phyloP scores from a whole-genome alignment of 2,113 vertebrate genomes.

The Tympanuchus pallidicinctus region DNA sequence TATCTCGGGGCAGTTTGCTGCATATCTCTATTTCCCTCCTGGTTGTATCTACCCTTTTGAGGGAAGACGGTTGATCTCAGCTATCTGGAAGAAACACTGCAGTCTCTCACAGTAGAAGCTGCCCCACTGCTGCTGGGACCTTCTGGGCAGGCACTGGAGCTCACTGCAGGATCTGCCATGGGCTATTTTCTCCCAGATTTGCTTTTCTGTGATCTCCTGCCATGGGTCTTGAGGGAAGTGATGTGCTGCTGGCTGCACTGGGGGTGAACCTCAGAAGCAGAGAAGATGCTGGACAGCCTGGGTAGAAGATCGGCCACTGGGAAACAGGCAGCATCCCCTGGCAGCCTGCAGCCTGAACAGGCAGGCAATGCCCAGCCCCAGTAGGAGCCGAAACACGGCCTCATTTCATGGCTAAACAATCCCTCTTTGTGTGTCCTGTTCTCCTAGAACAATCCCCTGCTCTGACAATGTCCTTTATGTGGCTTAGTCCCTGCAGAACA shows the following conservation, averaged over 20 bases:
- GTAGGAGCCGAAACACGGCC: conserved; percentile 36
- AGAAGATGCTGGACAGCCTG: background rate
- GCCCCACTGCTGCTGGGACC: background rate
- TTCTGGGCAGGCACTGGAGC: background rate
- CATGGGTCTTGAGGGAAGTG: rapidly evolving
- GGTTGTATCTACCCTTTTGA: background rate
- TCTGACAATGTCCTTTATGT: conserved; percentile 67
- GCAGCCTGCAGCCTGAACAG: background rate
- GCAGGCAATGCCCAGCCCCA: conserved; percentile 31
- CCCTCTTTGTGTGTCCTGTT: conserved; percentile 52
- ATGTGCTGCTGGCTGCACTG: background rate
- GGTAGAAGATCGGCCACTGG: background rate
- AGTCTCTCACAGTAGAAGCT: background rate
- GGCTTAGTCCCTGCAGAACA: conserved; percentile 24
- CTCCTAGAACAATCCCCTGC: conserved; percentile 63
- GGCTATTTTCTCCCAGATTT: background rate
- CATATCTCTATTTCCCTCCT: background rate
- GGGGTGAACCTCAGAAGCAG: background rate
- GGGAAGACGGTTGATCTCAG: background rate
- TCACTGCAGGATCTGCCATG: background rate
- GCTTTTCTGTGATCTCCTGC: background rate
- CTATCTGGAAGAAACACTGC: background rate
- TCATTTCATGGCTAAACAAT: conserved; percentile 58
- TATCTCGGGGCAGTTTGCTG: background rate
- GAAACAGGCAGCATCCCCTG: background rate